phyloP scores from a whole-genome alignment of 1,140 invertebrate species.

The Propsilocerus akamusi region DNA sequence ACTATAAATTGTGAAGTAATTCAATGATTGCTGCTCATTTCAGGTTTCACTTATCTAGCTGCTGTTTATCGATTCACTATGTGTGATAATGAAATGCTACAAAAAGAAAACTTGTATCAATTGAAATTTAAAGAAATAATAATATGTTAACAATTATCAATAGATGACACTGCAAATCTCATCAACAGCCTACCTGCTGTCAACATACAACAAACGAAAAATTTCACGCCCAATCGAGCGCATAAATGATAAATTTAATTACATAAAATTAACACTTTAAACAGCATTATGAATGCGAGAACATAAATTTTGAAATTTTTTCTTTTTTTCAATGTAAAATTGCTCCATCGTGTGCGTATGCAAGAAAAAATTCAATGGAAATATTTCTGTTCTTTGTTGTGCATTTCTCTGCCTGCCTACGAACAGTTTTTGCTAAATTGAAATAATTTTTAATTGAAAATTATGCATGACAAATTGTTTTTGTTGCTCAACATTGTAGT shows the following conservation, averaged over 20 bases:
- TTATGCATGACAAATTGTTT: too few species aligned
- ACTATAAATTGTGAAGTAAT: too few species aligned
- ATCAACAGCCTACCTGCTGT: neutral
- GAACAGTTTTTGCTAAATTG: neutral
- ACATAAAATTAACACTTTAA: neutral
- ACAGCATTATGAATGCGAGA: neutral
- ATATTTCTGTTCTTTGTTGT: too few species aligned
- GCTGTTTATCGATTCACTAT: neutral
- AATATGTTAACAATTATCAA: too few species aligned
- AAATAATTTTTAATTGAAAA: neutral
- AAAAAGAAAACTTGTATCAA: too few species aligned
- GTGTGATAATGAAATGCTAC: too few species aligned
- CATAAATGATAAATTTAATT: constrained; percentile 1
- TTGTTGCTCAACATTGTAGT: too few species aligned
- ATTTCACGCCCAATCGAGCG: neutral
- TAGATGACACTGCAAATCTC: neutral
- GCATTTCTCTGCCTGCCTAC: too few species aligned
- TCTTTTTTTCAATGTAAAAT: neutral
- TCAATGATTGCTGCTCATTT: neutral
- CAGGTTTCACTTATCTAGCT: neutral
- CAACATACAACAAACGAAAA: neutral
- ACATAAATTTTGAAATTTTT: neutral
- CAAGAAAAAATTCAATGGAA: too few species aligned
- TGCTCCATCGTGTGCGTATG: neutral
- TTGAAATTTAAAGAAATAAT: too few species aligned